Evolutionary conservation across 2,797 vertebrate species (phyloP).

Genomic region (Sciaenops ocellatus): DNA sequence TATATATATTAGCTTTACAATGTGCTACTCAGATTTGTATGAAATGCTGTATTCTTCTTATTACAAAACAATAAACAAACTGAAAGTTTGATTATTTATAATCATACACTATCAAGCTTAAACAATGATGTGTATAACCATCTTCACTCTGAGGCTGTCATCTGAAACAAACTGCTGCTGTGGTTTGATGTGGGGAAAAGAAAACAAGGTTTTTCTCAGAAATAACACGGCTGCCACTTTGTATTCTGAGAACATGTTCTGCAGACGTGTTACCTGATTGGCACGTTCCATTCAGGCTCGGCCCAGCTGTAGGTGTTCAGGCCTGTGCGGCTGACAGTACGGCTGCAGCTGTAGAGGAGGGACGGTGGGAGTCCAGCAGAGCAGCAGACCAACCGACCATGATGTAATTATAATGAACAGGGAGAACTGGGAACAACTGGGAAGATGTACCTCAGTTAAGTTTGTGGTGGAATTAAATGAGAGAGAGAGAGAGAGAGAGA

Average conservation of each 20-base stretch:
- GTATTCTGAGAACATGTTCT: not conserved
- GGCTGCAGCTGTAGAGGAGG: not conserved
- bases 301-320: not conserved
- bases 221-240: not conserved
- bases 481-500: not conserved
- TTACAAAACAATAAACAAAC: not conserved
- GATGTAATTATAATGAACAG: not conserved
- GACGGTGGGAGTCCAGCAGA: conserved; percentile 5
- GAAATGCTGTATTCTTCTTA: not conserved
- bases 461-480: not conserved
- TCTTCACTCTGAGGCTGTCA: not conserved
- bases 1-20: no score
- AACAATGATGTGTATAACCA: no score
- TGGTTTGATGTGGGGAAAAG: not conserved
- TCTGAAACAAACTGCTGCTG: not conserved
- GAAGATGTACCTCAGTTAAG: not conserved
- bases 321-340: not conserved
- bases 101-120: not conserved
- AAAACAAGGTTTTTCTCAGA: not conserved
- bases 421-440: not conserved
- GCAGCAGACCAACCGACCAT: not conserved
- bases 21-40: no score
- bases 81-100: not conserved
- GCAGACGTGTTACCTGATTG: not conserved
- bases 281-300: not conserved